Evolutionary conservation across 1,140 invertebrate genomes (phyloP).

Genomic region (Dinothrombium tinctorium): DNA sequence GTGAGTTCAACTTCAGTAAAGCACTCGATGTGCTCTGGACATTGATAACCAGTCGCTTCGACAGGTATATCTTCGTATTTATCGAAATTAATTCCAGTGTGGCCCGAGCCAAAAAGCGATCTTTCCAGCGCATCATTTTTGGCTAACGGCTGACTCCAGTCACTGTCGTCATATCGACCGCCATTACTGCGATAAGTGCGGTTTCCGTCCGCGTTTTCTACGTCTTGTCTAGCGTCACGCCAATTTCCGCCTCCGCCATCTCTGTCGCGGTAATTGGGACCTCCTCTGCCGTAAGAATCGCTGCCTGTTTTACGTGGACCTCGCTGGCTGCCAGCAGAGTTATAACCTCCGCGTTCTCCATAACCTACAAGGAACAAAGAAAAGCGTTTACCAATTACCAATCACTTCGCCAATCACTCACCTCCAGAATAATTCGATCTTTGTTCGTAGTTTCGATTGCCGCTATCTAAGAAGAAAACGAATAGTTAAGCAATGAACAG

Average conservation of each 20-base stretch:
- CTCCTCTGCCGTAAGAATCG: background rate
- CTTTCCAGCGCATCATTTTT: background rate
- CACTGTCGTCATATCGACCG: background rate
- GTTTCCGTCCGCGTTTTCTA: background rate
- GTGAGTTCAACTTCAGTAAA: slow-evolving; percentile 42
- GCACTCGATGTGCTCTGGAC: slow-evolving; percentile 30
- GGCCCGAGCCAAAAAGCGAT: slow-evolving; percentile 44
- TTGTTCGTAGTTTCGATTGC: too few relatives aligned
- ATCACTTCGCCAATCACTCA: too few relatives aligned
- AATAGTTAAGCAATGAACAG: too few relatives aligned
- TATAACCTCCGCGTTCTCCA: too few relatives aligned
- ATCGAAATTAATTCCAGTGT: slow-evolving; percentile 62
- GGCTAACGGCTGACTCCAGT: background rate
- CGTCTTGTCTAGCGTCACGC: background rate
- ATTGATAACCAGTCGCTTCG: slow-evolving; percentile 35
- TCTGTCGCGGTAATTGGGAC: background rate
- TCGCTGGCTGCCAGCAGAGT: background rate
- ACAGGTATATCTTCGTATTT: slow-evolving; percentile 62
- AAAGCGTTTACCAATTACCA: too few relatives aligned
- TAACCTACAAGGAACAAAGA: too few relatives aligned
- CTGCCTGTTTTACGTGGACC: background rate
- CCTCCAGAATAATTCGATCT: too few relatives aligned
- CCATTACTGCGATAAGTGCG: background rate
- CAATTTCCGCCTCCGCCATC: background rate
- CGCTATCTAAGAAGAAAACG: too few relatives aligned